Evolutionary conservation across 2,113 vertebrate species (phyloP).

Genomic region (Zingel zingel): DNA sequence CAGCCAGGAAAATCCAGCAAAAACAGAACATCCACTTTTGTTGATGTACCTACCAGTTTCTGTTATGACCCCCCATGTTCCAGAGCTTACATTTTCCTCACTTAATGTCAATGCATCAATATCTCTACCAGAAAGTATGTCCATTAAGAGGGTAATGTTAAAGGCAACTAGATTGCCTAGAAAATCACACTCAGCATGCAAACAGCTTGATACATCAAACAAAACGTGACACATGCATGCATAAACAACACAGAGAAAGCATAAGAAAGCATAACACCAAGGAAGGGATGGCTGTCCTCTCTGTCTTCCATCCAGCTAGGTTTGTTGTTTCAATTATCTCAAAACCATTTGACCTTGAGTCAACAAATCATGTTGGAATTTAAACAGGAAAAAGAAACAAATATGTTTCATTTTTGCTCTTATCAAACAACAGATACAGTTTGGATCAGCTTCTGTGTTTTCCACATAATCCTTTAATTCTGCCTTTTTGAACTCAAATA

Average conservation of each 20-base stretch:
- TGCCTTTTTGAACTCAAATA: conserved; percentile 48
- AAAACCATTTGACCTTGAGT: conserved; percentile 32
- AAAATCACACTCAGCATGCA: background rate
- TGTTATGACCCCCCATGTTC: background rate
- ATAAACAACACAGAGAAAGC: background rate
- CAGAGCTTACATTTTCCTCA: background rate
- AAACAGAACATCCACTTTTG: background rate
- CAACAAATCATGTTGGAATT: conserved; percentile 21
- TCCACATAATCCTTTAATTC: conserved; percentile 48
- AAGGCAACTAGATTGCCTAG: background rate
- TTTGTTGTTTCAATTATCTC: conserved; percentile 59
- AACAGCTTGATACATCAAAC: background rate
- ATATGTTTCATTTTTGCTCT: background rate
- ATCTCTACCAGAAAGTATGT: background rate
- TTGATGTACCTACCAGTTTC: background rate
- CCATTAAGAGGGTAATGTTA: background rate
- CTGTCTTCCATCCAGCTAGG: conserved; percentile 11
- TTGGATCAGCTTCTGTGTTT: conserved; percentile 20
- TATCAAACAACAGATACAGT: conserved; percentile 25
- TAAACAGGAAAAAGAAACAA: conserved; percentile 32
- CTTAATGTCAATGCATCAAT: background rate
- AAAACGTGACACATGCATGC: background rate
- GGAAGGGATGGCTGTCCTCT: conserved; percentile 10
- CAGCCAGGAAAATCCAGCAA: background rate
- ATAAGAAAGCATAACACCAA: background rate